A percentile compares a stretch with the other conserved stretches of the same genome.
These are phyloP conservation scores for Collichthys lucidus DNA, from an alignment of 2,113 vertebrate genomes.

Conservation along the genomic window DNA sequence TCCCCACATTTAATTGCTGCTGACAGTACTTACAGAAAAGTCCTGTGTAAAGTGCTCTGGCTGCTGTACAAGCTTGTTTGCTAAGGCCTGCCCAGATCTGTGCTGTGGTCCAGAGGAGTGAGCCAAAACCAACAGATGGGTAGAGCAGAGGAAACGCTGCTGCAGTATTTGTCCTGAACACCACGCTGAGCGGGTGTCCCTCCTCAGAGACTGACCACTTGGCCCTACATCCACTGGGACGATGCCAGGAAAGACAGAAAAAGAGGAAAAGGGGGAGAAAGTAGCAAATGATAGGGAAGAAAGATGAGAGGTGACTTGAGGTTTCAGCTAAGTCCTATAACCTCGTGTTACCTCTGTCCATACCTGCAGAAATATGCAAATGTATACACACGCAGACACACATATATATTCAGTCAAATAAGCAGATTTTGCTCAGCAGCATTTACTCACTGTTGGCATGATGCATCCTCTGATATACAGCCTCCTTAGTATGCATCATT, in stretches of 20 bases:
- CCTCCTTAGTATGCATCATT: constrained; percentile 25
- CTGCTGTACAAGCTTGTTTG: constrained; percentile 75
- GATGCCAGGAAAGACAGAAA: constrained; percentile 59
- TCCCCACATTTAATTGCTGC: constrained; percentile 74
- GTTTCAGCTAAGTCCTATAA: constrained; percentile 10
- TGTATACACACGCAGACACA: background rate
- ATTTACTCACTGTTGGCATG: constrained; percentile 39
- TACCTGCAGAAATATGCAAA: constrained; percentile 38
- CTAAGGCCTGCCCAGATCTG: constrained; percentile 72
- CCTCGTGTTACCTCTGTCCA: constrained; percentile 19
- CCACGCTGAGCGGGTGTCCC: constrained; percentile 68
- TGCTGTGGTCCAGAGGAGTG: constrained; percentile 68
- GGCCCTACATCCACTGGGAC: constrained; percentile 65
- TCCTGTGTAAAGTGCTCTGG: constrained; percentile 79
- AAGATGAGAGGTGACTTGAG: constrained; percentile 13
- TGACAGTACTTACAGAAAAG: constrained; percentile 75
- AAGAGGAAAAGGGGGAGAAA: constrained; percentile 18
- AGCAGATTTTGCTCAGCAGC: constrained; percentile 14
- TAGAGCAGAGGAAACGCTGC: constrained; percentile 77
- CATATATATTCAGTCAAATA: constrained; percentile 21
- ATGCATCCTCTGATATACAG: constrained; percentile 41
- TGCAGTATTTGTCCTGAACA: constrained; percentile 78
- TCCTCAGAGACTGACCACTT: constrained; percentile 79
- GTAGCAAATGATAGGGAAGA: constrained; percentile 1
- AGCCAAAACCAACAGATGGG: constrained; percentile 84